Evolutionary conservation across 64 coral and sea anemone genomes (phyloP).

Genomic region (Actinia tenebrosa): DNA sequence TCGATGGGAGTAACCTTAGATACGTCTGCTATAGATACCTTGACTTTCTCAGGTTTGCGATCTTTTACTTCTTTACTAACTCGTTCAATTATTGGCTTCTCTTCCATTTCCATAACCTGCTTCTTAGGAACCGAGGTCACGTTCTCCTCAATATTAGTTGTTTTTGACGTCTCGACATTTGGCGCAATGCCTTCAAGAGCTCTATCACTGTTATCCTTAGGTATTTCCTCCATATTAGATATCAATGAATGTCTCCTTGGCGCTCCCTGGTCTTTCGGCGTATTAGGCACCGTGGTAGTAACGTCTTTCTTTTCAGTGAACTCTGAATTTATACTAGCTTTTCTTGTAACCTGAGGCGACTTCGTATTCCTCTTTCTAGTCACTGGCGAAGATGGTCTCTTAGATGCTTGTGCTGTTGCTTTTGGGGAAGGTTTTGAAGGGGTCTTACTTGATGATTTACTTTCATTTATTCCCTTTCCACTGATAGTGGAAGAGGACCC

Average conservation of each 20-base stretch:
- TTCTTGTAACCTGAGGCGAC: neutral
- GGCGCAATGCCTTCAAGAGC: neutral
- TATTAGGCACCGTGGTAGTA: neutral
- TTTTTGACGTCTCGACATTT: neutral
- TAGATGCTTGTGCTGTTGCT: neutral
- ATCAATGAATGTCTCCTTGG: neutral
- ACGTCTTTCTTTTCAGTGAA: neutral
- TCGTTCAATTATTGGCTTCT: neutral
- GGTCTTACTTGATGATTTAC: neutral
- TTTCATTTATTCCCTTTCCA: neutral
- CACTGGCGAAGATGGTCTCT: neutral
- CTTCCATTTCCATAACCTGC: neutral
- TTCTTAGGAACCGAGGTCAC: neutral
- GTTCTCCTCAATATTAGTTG: neutral
- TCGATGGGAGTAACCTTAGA: neutral
- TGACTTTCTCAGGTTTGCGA: neutral
- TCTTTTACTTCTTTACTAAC: neutral
- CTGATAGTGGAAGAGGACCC: no score
- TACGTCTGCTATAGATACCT: neutral
- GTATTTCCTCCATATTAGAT: neutral
- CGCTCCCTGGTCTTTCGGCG: neutral
- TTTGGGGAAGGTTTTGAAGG: neutral
- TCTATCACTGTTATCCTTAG: neutral
- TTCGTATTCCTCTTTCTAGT: neutral
- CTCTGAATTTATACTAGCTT: neutral